These are phyloP conservation scores for Diglossa cyanea DNA, from an alignment of 2,797 vertebrate genomes.

Conservation along the genomic window DNA sequence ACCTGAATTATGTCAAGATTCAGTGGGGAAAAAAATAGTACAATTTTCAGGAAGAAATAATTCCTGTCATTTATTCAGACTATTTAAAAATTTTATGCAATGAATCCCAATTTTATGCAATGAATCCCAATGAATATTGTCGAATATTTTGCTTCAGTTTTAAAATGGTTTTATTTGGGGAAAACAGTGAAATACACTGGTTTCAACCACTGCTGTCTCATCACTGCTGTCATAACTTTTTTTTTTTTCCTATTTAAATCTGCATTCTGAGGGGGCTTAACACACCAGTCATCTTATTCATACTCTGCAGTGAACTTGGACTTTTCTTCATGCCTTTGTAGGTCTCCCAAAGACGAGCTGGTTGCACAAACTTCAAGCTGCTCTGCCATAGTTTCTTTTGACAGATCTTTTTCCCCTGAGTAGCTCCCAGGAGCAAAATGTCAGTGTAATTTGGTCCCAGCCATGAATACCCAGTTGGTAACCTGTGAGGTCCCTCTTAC, in stretches of 20 bases:
- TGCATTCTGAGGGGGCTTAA: not conserved
- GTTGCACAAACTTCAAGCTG: not conserved
- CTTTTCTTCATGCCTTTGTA: not conserved
- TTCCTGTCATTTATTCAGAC: not conserved
- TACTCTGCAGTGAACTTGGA: not conserved
- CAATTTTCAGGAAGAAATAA: not conserved
- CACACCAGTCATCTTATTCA: not conserved
- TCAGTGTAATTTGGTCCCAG: slow-evolving; percentile 43
- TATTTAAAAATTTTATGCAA: not conserved
- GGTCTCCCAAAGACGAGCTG: not conserved
- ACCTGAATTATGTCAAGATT: not conserved
- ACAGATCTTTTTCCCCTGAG: slow-evolving; percentile 43
- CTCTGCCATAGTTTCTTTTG: slow-evolving; percentile 22
- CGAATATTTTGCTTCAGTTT: not conserved
- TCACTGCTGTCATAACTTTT: not conserved
- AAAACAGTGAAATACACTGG: not conserved
- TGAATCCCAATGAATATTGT: not conserved
- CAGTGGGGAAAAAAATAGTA: not conserved
- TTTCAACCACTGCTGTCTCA: not conserved
- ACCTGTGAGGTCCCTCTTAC: slow-evolving; percentile 23
- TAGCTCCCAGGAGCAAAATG: slow-evolving; percentile 43
- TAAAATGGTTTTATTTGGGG: not conserved
- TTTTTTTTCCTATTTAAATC: not conserved
- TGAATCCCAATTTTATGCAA: not conserved
- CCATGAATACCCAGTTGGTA: slow-evolving; percentile 39